A percentile compares a stretch with the other conserved stretches of the same genome.
Conservation (phyloP, 2,888 invertebrate genomes). For the Drosophila mercatorum region DNA sequence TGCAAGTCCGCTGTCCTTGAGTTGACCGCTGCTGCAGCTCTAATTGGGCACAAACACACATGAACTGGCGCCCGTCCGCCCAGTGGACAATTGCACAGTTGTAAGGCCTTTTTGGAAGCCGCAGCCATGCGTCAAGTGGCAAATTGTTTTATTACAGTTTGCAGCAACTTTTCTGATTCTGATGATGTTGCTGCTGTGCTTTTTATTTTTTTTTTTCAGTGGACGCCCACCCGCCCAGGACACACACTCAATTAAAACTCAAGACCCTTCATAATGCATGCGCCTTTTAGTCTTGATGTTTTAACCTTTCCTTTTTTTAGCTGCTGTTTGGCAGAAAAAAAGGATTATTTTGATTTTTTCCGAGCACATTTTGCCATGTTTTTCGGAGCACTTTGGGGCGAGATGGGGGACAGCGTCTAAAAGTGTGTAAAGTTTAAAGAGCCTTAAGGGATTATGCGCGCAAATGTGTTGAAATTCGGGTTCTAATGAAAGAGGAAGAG, state of each 20-base stretch:
- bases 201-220: slow-evolving; percentile 24
- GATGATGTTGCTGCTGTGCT: slow-evolving; percentile 5
- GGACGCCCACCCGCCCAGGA: slow-evolving; percentile 26
- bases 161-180: slow-evolving; percentile 42
- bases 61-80: slow-evolving; percentile 22
- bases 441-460: slow-evolving; percentile 81
- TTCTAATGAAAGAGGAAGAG: slow-evolving; percentile 65
- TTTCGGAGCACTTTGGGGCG: slow-evolving; percentile 32
- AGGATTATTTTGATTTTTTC: slow-evolving; percentile 75
- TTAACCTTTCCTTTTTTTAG: slow-evolving; percentile 67
- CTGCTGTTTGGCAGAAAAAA: slow-evolving; percentile 45
- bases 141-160: slow-evolving; percentile 78
- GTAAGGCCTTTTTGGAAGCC: slow-evolving; percentile 40
- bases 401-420: slow-evolving; percentile 48
- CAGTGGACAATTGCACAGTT: slow-evolving; percentile 24
- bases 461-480: slow-evolving; percentile 80
- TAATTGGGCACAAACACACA: slow-evolving; percentile 71
- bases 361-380: slow-evolving; percentile 50
- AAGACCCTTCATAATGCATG: slow-evolving; percentile 80
- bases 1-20: slow-evolving; percentile 58
- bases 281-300: slow-evolving; percentile 76
- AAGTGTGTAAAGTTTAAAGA: slow-evolving; percentile 82
- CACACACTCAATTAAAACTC: slow-evolving; percentile 83
- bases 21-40: slow-evolving; percentile 74
- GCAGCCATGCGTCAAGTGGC: slow-evolving; percentile 50